Base-by-base conservation (phyloP, 2,113 vertebrate species). In the Alouatta palliata region DNA sequence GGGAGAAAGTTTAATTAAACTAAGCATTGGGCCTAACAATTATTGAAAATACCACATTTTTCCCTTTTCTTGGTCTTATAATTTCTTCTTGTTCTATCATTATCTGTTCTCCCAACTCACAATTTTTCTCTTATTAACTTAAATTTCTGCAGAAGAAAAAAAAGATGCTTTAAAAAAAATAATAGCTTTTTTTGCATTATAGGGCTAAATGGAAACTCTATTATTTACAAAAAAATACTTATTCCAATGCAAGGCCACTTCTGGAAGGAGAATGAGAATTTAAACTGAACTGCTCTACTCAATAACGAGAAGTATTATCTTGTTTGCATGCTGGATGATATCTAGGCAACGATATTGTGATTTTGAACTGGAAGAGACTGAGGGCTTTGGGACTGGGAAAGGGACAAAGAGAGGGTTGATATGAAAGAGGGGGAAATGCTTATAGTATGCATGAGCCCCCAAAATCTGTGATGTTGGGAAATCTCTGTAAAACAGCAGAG, bases 121-220 rank as follows among this genome's bases (percentile, higher is more conserved):
- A 92, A 7, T 45, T 91, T 88, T 88, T 30, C 43, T 40, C 81
- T 73, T 81, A 58, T n/a, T 95, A 91, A 66, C 20, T 52, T 85
- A 76, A 89, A 88, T 87, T 91, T 81, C 49, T 91, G 37, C 43
- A 79, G 25, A 86, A 90, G 13, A 85, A 52, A 61, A 27, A 79
- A 71, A 32, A 23, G 8, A 2, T 61, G 37, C 5, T 76, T 45
- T 4, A 40, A 79, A 70, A 17, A 90, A 95, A 61, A 43, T 2
- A 2, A 1, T 27, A 37, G 21, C 37, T 47, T 45, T 79, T 88
- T 88, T 73, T 73, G n/a, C n/a, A 21, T 43, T 79, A 81, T 1
- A n/a, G 3, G 16, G 13, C 0, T 20, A 68, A 23, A 20, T 17
- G 52, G 35, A 81, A 56, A 8, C 54, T 81, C 27, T 79, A 94